Evolutionary conservation across 2,113 vertebrate genomes (phyloP), one percentile per base, ranked within the genome.

Genomic region (Bubo scandiacus): DNA sequence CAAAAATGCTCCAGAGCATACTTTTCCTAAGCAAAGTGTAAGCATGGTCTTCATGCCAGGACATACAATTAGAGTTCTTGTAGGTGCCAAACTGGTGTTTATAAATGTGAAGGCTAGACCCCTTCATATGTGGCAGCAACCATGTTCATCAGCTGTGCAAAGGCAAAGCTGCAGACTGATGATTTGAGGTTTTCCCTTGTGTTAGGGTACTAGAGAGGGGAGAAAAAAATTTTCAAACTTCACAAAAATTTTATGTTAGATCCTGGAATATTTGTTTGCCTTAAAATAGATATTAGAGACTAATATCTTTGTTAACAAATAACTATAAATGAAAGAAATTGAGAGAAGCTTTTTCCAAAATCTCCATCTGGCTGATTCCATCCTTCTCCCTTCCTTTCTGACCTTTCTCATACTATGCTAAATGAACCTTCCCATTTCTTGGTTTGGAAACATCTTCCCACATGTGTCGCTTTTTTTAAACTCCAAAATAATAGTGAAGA

Each of bases 381-480:
- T 57, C 19, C 45, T 68, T 70, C 57, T 84, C 42, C 68, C 36
- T 90, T 89, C 81, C 57, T 87, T 68, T 87, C 87, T 96, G 94
- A 96, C 95, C 92, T 96, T 87, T 92, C 92, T 86, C 62, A 92
- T 87, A 81, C 61, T 47, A 63, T 23, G 22, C 25, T 85, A 88
- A 84, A 40, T 88, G 81, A 95, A 88, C 92, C 94, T 91, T 92
- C 62, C 29, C 6, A 38, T 84, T 72, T 94, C 43, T 95, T 92
- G 68, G 32, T 92, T 94, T 90, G 72, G 87, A 87, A 95, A 92
- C 19, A 43, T 84, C 94, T 92, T 96, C 85, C 66, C 91, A 92
- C n/a, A 88, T 75, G 11, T 80, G 30, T 71, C 5, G 2, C 15
- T 91, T 90, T 90, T 91, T 88, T 90, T 34, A 86, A 95, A 87